phyloP scores from a whole-genome alignment of 1,140 invertebrate species.

The Plutomurus gul region DNA sequence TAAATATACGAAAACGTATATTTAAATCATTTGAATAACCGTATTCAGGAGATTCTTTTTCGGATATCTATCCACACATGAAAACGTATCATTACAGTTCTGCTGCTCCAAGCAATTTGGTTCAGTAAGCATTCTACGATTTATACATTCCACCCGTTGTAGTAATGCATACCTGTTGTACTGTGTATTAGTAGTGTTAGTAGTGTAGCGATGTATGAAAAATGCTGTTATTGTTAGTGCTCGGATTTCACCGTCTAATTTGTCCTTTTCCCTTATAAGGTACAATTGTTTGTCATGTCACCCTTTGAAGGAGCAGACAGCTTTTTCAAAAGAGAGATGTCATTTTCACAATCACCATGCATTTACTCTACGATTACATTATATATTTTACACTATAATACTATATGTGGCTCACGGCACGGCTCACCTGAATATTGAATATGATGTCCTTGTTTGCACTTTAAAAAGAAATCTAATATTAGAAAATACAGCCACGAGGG shows the following conservation, averaged over 20 bases:
- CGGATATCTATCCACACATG: too few species aligned
- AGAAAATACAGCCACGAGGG: not conserved
- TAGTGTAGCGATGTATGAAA: too few species aligned
- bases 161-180: too few species aligned
- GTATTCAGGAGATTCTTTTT: too few species aligned
- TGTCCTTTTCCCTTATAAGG: not conserved
- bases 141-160: too few species aligned
- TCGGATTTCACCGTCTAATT: not conserved
- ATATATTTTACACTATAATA: not conserved
- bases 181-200: too few species aligned
- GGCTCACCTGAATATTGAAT: not conserved
- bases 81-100: too few species aligned
- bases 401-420: not conserved
- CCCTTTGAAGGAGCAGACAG: slow-evolving; percentile 6
- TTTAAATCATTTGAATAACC: too few species aligned
- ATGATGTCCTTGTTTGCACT: too few species aligned
- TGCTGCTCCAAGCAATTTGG: too few species aligned
- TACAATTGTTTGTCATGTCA: slow-evolving; percentile 1
- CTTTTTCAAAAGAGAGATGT: slow-evolving; percentile 6
- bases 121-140: too few species aligned
- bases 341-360: not conserved
- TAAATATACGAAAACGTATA: too few species aligned
- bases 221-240: not conserved
- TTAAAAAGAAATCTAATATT: not conserved
- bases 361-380: not conserved